Percentiles rank a stretch among this genome's conserved stretches.
Evolutionary conservation across 2,113 vertebrate species (phyloP).

Genomic region (Bolborhynchus lineola): DNA sequence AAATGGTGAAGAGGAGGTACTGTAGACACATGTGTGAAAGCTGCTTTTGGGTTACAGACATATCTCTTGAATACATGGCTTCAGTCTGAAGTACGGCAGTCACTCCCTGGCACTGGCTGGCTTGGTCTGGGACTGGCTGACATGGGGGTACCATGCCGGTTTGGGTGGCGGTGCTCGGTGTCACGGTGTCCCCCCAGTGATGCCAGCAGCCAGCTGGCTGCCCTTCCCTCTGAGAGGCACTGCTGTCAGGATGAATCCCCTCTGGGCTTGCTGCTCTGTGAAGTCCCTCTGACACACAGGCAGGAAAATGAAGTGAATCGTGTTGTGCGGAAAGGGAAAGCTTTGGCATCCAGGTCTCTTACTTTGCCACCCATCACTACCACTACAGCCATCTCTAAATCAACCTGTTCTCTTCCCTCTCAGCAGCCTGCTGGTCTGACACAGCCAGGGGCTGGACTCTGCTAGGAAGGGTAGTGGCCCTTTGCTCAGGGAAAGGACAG

Average conservation of each 20-base stretch:
- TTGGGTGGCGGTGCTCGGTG: background rate
- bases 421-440: background rate
- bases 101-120: background rate
- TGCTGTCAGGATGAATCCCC: background rate
- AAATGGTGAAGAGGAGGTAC: background rate
- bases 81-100: background rate
- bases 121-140: background rate
- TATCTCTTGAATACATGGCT: background rate
- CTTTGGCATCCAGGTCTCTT: background rate
- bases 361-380: background rate
- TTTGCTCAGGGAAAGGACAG: background rate
- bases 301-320: background rate
- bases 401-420: background rate
- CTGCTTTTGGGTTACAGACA: background rate
- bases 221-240: background rate
- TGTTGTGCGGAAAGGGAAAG: background rate
- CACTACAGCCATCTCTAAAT: background rate
- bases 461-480: background rate
- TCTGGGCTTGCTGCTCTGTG: background rate
- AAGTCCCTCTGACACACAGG: background rate
- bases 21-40: background rate
- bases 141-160: background rate
- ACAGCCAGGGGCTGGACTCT: background rate
- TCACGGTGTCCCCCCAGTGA: rapidly evolving
- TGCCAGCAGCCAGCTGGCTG: background rate